Conservation (phyloP, 2,113 vertebrate species). For the Halcyon malimbica region DNA sequence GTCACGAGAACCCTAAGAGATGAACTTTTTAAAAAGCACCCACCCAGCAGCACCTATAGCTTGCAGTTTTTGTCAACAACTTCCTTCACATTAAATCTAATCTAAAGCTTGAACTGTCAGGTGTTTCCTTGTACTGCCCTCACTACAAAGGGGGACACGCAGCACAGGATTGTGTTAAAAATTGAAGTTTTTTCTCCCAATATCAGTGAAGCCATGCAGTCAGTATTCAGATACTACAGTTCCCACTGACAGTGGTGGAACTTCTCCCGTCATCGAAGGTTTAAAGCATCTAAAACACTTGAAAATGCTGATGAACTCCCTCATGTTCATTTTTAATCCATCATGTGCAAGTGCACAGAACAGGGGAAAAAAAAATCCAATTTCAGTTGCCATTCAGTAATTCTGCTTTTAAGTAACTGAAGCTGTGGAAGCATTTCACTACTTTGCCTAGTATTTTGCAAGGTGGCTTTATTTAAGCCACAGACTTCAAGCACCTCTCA, state of each 20-base stretch:
- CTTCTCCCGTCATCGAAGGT: not conserved
- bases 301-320: not conserved
- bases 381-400: not conserved
- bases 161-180: not conserved
- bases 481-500: not conserved
- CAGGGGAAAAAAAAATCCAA: not conserved
- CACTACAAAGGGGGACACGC: not conserved
- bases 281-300: not conserved
- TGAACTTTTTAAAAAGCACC: not conserved
- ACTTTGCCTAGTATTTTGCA: not conserved
- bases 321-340: rapidly evolving
- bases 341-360: not conserved
- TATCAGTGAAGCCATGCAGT: not conserved
- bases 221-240: not conserved
- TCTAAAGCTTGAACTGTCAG: not conserved
- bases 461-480: not conserved
- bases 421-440: not conserved
- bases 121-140: not conserved
- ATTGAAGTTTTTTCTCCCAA: not conserved
- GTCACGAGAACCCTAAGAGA: not conserved
- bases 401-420: not conserved
- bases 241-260: not conserved
- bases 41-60: not conserved
- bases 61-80: not conserved
- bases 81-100: not conserved